Percentiles rank a stretch among this genome's conserved stretches.
phyloP scores from a whole-genome alignment of 2,797 vertebrate species.

The Falco berigora region DNA sequence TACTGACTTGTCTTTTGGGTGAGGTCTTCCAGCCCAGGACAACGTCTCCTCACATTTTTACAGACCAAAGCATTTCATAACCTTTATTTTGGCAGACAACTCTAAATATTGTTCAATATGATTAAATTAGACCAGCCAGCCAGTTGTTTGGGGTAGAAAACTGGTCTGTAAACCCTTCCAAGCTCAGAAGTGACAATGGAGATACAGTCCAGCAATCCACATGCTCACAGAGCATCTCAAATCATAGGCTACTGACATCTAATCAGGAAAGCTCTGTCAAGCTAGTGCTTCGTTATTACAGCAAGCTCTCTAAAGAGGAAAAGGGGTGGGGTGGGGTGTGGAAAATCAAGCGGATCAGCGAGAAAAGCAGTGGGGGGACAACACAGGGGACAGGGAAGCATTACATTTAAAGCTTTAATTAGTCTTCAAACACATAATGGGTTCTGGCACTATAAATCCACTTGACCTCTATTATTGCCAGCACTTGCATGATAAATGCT shows the following conservation, averaged over 20 bases:
- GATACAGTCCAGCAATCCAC: neutral
- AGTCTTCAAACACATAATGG: conserved; percentile 57
- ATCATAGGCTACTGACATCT: neutral
- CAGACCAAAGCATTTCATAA: neutral
- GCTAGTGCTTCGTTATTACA: neutral
- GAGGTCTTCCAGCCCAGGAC: neutral
- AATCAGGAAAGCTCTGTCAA: conserved; percentile 3
- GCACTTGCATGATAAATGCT: conserved; percentile 28
- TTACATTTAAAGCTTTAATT: conserved; percentile 57
- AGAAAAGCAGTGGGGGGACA: neutral
- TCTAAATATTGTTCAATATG: neutral
- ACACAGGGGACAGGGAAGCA: neutral
- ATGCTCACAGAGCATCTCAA: neutral
- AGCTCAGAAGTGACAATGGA: neutral
- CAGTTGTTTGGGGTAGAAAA: neutral
- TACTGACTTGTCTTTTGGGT: accelerated
- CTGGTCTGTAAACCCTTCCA: neutral
- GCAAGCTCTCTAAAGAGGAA: neutral
- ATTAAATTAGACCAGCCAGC: neutral
- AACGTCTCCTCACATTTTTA: accelerated
- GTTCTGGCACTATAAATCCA: conserved; percentile 50
- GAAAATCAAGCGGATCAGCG: neutral
- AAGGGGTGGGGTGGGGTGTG: neutral
- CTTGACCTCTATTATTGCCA: conserved; percentile 59
- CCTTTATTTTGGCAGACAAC: neutral